Evolutionary conservation across 2,888 invertebrate genomes (phyloP).

Genomic region (Melinopterus prodromus): DNA sequence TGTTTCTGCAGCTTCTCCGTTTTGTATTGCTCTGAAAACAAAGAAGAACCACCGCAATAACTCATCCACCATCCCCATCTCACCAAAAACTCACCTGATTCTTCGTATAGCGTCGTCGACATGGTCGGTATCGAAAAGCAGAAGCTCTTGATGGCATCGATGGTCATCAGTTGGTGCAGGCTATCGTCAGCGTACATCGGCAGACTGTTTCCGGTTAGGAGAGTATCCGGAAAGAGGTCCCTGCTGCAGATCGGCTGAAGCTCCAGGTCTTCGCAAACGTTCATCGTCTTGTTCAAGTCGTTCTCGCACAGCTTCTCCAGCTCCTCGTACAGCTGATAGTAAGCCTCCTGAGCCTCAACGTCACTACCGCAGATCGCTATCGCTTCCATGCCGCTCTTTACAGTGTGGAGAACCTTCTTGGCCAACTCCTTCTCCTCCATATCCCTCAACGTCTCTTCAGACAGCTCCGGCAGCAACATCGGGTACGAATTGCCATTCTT

Average conservation of each 20-base stretch:
- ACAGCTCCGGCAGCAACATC: slow-evolving; percentile 10
- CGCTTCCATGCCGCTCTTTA: slow-evolving; percentile 30
- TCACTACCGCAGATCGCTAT: slow-evolving; percentile 7
- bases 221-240: slow-evolving; percentile 11
- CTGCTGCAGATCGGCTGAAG: slow-evolving; percentile 8
- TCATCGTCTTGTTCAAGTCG: slow-evolving; percentile 24
- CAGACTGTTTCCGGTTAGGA: background rate
- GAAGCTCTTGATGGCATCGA: slow-evolving; percentile 35
- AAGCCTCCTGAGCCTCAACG: slow-evolving; percentile 22
- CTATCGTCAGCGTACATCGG: background rate
- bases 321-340: slow-evolving; percentile 29
- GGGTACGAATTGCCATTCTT: slow-evolving; percentile 24
- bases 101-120: slow-evolving; percentile 32
- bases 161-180: slow-evolving; percentile 25
- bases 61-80: background rate
- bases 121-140: slow-evolving; percentile 30
- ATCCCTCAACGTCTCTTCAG: slow-evolving; percentile 29
- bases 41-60: background rate
- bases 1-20: slow-evolving; percentile 35
- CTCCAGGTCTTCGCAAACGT: slow-evolving; percentile 7
- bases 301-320: slow-evolving; percentile 31
- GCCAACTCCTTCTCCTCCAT: slow-evolving; percentile 31
- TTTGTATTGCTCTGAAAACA: slow-evolving; percentile 38
- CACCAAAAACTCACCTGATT: slow-evolving; percentile 32
- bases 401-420: slow-evolving; percentile 22